Base-by-base conservation (phyloP, 2,888 invertebrate genomes). In the Bimastos eiseni region DNA sequence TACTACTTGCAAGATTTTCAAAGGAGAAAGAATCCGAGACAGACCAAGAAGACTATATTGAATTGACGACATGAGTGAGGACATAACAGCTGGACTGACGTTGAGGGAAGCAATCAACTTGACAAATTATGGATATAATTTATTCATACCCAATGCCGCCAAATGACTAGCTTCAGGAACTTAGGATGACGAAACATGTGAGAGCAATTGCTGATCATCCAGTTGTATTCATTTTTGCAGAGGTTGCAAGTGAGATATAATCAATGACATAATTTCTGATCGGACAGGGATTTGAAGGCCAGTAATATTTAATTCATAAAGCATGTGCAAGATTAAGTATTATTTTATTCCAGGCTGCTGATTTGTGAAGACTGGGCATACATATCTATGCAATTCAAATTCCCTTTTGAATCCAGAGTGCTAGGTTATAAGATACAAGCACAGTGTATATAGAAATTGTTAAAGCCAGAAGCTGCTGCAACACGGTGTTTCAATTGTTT, bases 321-420 rank as follows among this genome's bases (percentile, higher is more conserved):
- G 70, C n/a, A 70, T n/a, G n/a, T 30, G n/a, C 70, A 70, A n/a
- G n/a, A 30, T 70, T 1, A n/a, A 70, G 70, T 70, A 70, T 70
- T 70, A 70, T n/a, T 70, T n/a, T 70, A n/a, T 70, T 70, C n/a
- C 70, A 70, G n/a, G 5, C 70, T 70, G 70, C n/a, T n/a, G 89
- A 44, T 37, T 37, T 88, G 38, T 88, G 88, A 38, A 19, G 88
- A 88, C 21, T 38, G 44, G 34, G 89, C 41, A 44, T 89, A 49
- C 41, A 44, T 89, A 49, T 89, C 41, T 41, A 38, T 41, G 89
- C n/a, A 89, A 11, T 49, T 49, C 34, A 38, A 38, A 33, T 36
- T 88, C 24, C 36, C 21, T 88, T 36, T 88, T 30, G 38, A 34
- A 37, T 36, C 24, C 24, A 30, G 11, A 70, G 30, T 70, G 70